These are phyloP conservation scores for Oenanthe melanoleuca DNA, from an alignment of 2,113 vertebrate species.

Conservation along the genomic window DNA sequence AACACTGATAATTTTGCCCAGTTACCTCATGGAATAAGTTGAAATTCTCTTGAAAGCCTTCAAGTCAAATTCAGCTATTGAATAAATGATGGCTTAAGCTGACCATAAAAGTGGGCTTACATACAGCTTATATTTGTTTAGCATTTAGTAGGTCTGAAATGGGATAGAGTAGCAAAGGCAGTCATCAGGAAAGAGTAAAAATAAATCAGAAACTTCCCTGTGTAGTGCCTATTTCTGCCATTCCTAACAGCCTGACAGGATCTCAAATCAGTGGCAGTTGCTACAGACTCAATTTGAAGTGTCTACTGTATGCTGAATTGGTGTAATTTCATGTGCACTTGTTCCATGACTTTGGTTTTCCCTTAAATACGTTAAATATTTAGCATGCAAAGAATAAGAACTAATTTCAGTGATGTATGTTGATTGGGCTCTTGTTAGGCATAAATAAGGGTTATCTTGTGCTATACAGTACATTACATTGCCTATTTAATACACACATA, in stretches of 20 bases:
- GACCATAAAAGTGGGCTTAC: not conserved
- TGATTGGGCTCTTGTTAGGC: constrained; percentile 55
- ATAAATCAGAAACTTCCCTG: not conserved
- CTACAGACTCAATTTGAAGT: not conserved
- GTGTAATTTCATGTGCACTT: constrained; percentile 8
- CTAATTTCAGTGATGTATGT: constrained; percentile 40
- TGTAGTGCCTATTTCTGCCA: not conserved
- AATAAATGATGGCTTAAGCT: not conserved
- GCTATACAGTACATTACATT: not conserved
- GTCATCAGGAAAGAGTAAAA: not conserved
- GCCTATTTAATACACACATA: not conserved
- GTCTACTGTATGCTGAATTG: not conserved
- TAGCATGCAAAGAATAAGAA: constrained; percentile 36
- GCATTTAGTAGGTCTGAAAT: not conserved
- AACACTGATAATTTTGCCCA: not conserved
- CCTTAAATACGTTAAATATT: not conserved
- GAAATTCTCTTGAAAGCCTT: not conserved
- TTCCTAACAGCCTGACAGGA: not conserved
- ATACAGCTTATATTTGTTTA: not conserved
- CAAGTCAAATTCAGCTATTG: not conserved
- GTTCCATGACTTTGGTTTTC: not conserved
- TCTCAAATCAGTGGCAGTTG: not conserved
- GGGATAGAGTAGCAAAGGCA: not conserved
- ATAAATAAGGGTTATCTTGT: constrained; percentile 36
- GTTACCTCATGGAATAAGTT: not conserved